Evolutionary conservation across 1,140 invertebrate species (phyloP).

Genomic region (Danaus melanippus): DNA sequence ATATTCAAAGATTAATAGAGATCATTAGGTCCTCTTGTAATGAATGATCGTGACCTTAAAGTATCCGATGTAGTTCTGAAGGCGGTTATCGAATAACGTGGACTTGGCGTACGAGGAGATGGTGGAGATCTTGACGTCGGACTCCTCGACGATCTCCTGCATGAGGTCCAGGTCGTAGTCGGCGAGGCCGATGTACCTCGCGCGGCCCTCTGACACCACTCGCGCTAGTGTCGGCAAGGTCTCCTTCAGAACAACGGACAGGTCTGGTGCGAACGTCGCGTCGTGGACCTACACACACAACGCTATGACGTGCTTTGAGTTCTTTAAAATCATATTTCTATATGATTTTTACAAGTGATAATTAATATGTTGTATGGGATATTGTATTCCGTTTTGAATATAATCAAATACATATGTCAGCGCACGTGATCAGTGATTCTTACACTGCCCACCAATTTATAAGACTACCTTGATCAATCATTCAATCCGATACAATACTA

Average conservation of each 20-base stretch:
- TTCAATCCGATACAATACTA: too few species aligned
- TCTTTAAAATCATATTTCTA: too few species aligned
- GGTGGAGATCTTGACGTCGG: constrained; percentile 78
- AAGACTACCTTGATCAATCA: too few species aligned
- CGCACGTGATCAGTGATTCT: too few species aligned
- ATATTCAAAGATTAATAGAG: too few species aligned
- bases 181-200: constrained; percentile 87
- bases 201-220: constrained; percentile 83
- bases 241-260: constrained; percentile 86
- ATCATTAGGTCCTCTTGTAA: too few species aligned
- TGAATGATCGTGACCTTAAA: constrained; percentile 75
- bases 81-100: constrained; percentile 84
- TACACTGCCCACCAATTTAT: too few species aligned
- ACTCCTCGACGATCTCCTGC: constrained; percentile 81
- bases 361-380: too few species aligned
- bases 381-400: too few species aligned
- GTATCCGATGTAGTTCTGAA: constrained; percentile 81
- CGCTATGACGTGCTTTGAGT: too few species aligned
- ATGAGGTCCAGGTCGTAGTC: constrained; percentile 87
- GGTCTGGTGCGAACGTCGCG: constrained; percentile 87
- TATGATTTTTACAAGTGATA: too few species aligned
- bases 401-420: too few species aligned
- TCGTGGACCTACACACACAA: constrained; percentile 84
- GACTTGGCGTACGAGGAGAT: constrained; percentile 86
- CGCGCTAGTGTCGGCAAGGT: constrained; percentile 86